Evolutionary conservation across 1,140 invertebrate genomes (phyloP).

Genomic region (Stegodyphus dumicola): DNA sequence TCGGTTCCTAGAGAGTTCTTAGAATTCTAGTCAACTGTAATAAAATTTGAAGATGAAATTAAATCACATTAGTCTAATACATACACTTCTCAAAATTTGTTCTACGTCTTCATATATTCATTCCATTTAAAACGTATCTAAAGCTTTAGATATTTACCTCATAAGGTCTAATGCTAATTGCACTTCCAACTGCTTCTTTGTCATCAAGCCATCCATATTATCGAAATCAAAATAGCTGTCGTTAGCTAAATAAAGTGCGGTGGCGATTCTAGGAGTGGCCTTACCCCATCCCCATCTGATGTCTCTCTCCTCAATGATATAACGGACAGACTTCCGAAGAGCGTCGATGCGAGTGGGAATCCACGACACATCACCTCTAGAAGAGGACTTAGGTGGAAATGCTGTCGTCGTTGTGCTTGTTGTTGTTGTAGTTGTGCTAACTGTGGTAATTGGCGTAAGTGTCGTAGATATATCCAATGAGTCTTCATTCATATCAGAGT

Average conservation of each 20-base stretch:
- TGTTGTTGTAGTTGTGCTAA: background rate
- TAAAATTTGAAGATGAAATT: background rate
- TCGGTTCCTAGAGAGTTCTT: too few species aligned
- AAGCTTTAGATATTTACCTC: background rate
- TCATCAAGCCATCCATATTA: slow-evolving; percentile 28
- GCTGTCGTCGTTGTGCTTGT: background rate
- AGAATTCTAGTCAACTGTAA: background rate
- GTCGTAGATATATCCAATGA: background rate
- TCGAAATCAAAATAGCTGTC: slow-evolving; percentile 26
- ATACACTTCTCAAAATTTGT: background rate
- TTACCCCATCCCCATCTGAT: slow-evolving; percentile 26
- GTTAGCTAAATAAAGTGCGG: slow-evolving; percentile 21
- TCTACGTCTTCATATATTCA: background rate
- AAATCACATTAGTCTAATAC: too few species aligned
- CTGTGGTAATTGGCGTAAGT: background rate
- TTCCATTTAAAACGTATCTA: background rate
- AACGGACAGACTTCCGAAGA: slow-evolving; percentile 19
- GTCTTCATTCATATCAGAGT: too few species aligned
- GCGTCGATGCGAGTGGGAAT: slow-evolving; percentile 22
- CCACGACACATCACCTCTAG: slow-evolving; percentile 3
- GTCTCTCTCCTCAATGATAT: slow-evolving; percentile 21
- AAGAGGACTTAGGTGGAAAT: background rate
- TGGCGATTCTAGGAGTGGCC: slow-evolving; percentile 7
- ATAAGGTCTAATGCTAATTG: slow-evolving; percentile 38
- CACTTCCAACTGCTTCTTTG: slow-evolving; percentile 47